Conservation (phyloP, 2,888 invertebrate species). For the Penaeus monodon region DNA sequence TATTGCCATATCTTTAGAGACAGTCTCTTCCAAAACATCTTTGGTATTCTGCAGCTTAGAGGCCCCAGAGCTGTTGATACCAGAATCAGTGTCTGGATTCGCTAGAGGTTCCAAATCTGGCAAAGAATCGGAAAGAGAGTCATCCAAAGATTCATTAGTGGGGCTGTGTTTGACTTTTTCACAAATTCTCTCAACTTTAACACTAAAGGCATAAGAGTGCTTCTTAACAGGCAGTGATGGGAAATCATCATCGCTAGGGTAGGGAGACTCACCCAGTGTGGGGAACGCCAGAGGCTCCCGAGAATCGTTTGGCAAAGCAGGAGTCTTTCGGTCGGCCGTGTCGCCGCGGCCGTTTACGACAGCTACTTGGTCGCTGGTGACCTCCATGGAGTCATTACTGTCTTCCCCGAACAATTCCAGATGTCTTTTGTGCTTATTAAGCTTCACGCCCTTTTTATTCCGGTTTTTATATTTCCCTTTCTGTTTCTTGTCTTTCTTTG, state of each 20-base stretch:
- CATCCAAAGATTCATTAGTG: conserved; percentile 20
- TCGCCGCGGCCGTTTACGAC: background rate
- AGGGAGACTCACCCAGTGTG: conserved; percentile 26
- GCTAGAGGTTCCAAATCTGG: conserved; percentile 34
- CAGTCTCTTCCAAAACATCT: background rate
- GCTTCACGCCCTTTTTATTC: conserved; percentile 23
- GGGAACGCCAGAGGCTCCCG: conserved; percentile 15
- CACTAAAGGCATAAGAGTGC: conserved; percentile 17
- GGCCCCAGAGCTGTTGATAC: background rate
- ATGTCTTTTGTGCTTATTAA: conserved; percentile 49
- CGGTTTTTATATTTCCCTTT: conserved; percentile 28
- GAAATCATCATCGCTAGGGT: conserved; percentile 18
- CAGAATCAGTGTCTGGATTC: background rate
- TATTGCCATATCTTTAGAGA: background rate
- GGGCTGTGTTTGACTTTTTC: conserved; percentile 16
- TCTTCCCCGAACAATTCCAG: conserved; percentile 53
- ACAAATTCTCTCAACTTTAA: conserved; percentile 33
- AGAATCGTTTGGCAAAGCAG: background rate
- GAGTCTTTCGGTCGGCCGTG: background rate
- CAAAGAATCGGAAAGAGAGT: conserved; percentile 40
- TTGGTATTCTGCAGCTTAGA: background rate
- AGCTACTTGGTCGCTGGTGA: background rate
- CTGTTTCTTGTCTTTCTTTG: conserved; percentile 48
- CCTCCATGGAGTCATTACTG: conserved; percentile 44
- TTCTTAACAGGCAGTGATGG: background rate